Evolutionary conservation across 2,797 vertebrate genomes (phyloP).

Genomic region (Vireo griseus): DNA sequence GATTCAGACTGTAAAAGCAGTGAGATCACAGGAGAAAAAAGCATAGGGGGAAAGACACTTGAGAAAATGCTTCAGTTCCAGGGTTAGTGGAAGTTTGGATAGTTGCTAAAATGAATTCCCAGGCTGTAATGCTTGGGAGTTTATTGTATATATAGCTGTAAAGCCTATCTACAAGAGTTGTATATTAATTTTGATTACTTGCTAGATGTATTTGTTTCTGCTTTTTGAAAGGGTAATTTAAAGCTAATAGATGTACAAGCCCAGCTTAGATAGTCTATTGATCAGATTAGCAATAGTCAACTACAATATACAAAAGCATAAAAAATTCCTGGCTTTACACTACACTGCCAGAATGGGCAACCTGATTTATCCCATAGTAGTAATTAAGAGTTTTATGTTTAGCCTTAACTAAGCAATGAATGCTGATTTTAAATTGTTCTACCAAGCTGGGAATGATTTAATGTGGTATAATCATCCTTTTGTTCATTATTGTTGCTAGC

Average conservation of each 20-base stretch:
- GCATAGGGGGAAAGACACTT: neutral
- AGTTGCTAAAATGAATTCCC: neutral
- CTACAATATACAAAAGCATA: neutral
- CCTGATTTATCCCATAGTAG: constrained; percentile 5
- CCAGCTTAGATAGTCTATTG: neutral
- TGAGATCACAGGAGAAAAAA: neutral
- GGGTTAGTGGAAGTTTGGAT: neutral
- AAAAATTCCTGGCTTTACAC: neutral
- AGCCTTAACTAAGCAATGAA: constrained; percentile 24
- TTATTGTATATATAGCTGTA: neutral
- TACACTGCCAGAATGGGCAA: neutral
- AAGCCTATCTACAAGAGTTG: neutral
- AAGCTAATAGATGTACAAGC: neutral
- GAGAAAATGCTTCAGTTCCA: neutral
- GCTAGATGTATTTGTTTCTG: neutral
- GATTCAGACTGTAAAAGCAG: neutral
- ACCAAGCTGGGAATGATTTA: constrained; percentile 26
- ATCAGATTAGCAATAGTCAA: neutral
- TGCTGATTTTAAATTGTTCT: constrained; percentile 50
- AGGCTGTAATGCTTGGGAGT: neutral
- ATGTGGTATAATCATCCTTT: constrained; percentile 25
- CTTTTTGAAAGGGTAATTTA: neutral
- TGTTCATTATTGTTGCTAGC: constrained; percentile 22
- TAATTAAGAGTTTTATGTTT: constrained; percentile 28
- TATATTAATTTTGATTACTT: neutral